Base-by-base conservation (phyloP, 2,797 vertebrate genomes). In the Pitangus sulphuratus region DNA sequence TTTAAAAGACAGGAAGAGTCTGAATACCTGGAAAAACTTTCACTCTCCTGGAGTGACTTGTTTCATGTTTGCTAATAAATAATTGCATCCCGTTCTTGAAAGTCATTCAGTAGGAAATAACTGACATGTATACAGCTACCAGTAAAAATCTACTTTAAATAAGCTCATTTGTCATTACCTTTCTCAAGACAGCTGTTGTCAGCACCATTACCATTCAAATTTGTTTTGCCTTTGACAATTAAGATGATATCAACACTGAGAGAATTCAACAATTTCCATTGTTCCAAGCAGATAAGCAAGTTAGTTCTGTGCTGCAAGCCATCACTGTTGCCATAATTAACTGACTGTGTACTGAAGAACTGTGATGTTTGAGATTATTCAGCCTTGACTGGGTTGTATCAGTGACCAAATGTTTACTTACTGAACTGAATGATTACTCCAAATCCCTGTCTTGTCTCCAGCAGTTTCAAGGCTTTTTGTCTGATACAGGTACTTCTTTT, bases 341-440 rank as follows among this genome's bases (percentile, higher is more conserved):
- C 81, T 82, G 78, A 66, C 70, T 94, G 64, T 88, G 86, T 95
- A 94, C 64, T 91, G 90, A 70, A 85, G 89, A 93, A 56, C 85
- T 75, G 90, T 69, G 86, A 93, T 92, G 81, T 95, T 87, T 96
- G 91, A 93, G 96, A 95, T 97, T 93, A 95, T 93, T 96, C 95
- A 92, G 91, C 60, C 81, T 93, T 94, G 79, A 88, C 95, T 93
- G 92, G 66, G 25, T 84, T 95, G 81, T 95, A 93, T 97, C 97
- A 96, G 69, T 94, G 93, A 95, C 93, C 74, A 96, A 95, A 89
- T 86, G 92, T 96, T 97, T 97, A 96, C 87, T 93, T 84, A 84
- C 74, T 64, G 86, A 93, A 78, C 56, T 92, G 94, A 97, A 45
- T 69, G 82, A 92, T 94, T 90, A 90, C 84, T 80, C 48, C 60